Evolutionary conservation across 2,797 vertebrate genomes (phyloP), one percentile per base, ranked within the genome.

Genomic region (Leptodactylus fallax): DNA sequence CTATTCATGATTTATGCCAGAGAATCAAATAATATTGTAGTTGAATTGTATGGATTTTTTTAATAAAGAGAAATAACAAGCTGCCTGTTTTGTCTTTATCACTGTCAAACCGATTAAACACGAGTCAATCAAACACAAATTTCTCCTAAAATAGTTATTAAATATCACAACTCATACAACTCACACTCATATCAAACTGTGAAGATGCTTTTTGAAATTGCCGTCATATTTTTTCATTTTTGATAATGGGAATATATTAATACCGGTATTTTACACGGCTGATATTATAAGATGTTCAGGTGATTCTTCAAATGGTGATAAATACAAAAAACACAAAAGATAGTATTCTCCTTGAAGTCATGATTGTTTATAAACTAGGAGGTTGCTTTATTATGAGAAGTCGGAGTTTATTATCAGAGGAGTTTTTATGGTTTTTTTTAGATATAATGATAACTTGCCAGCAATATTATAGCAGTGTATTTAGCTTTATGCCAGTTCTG

Each of bases 41-140:
- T n/a, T 74, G 3, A 77, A 53, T 74, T 76, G 19, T 51, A 23
- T 49, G 74, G 1, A 51, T 77, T 77, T 77, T 45, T 72, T 36
- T 49, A 11, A 2, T 51, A 19, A 14, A 6, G 47, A 53, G 74
- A 77, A 77, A 77, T 77, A 77, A 77, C 74, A 77, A 77, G 74
- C 74, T 53, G 74, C 2, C 19, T 53, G 74, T 77, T 77, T 77
- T 77, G 74, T 77, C 74, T n/a, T 51, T 77, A 53, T 23, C n/a
- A 5, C 74, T 77, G 74, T 77, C 47, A 77, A 53, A 77, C 19
- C n/a, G 74, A 77, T 77, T 77, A 53, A 77, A 77, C 74, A 77
- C 45, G 6, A n/a, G 74, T 77, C 74, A 77, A 77, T 77, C 74
- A 77, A 53, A 7, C 10, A 51, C 49, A 51, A 77, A 77, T 77